Base-by-base conservation (phyloP, 2,888 invertebrate species). In the Drosophila heteroneura region DNA sequence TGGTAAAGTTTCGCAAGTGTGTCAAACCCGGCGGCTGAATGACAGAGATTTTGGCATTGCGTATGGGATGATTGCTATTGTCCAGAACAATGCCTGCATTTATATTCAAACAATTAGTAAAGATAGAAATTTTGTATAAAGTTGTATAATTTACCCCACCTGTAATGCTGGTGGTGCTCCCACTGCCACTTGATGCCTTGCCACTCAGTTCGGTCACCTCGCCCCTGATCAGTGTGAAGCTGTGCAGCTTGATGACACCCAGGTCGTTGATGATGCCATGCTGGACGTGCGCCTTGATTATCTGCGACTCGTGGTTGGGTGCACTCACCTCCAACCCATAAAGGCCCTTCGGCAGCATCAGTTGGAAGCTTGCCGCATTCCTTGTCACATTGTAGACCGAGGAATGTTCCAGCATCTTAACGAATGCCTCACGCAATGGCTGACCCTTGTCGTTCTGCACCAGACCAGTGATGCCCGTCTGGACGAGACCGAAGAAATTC, bases 331-430 rank as follows among this genome's bases (percentile, higher is more conserved):
- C 94, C 16, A 97, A 91, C 10, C 93, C 94, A 92, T 97, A 96
- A 33, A 94, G 93, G 0, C 96, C 97, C 3, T 95, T 94, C 14
- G 96, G 95, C 59, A 97, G 93, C 89, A 96, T 95, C 57, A 96
- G 94, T 91, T 96, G 96, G 93, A 96, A 97, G 85, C 95, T 95
- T 0, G 96, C 97, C 83, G 94, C 94, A 92, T 96, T 97, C 84
- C 94, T 94, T 0, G 96, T 94, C 0, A 97, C 96, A 57, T 95
- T 94, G 89, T 95, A 95, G 37, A 94, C 92, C 5, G 73, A 41
- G 0, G 94, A 93, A 67, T 94, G 93, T 63, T 94, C 92, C 44
- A 95, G 93, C 0, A 99, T 94, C 7, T 94, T 94, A 1, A 99
- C 94, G 0, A 94, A 94, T 0, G 98, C 98, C 67, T 96, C 95